Conservation (phyloP, 2,888 invertebrate species). For the Euclidia mi region DNA sequence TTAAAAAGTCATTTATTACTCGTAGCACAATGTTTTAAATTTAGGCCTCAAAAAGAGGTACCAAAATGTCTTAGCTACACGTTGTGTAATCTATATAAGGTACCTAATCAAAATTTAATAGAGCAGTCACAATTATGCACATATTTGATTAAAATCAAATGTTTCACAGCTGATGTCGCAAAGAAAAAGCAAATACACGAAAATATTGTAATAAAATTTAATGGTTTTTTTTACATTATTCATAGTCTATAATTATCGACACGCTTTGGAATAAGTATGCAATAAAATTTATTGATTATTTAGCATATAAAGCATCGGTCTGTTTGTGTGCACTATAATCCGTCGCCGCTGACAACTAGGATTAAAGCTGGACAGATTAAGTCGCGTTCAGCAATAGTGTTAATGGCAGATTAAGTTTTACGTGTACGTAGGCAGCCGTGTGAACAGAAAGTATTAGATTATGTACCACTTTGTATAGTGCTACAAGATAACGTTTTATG, state of each 20-base stretch:
- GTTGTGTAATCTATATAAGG: not conserved
- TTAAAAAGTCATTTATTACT: too few species aligned
- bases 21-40: too few species aligned
- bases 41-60: too few species aligned
- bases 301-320: slow-evolving; percentile 33
- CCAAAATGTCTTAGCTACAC: not conserved
- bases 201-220: slow-evolving; percentile 25
- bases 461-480: slow-evolving; percentile 35
- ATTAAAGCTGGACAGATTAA: slow-evolving; percentile 46
- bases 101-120: slow-evolving; percentile 2
- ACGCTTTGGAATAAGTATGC: slow-evolving; percentile 39
- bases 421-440: slow-evolving; percentile 32
- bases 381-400: slow-evolving; percentile 31
- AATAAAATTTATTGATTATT: slow-evolving; percentile 41
- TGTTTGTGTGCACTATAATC: slow-evolving; percentile 28
- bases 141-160: slow-evolving; percentile 21
- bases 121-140: not conserved
- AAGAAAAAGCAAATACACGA: slow-evolving; percentile 30
- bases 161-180: slow-evolving; percentile 16
- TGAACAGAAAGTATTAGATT: slow-evolving; percentile 46
- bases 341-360: slow-evolving; percentile 43
- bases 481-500: slow-evolving; percentile 28
- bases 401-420: slow-evolving; percentile 54
- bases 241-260: slow-evolving; percentile 38
- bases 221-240: slow-evolving; percentile 42